These are phyloP conservation scores for Gila robusta DNA, from an alignment of 2,797 vertebrate species.

Conservation along the genomic window DNA sequence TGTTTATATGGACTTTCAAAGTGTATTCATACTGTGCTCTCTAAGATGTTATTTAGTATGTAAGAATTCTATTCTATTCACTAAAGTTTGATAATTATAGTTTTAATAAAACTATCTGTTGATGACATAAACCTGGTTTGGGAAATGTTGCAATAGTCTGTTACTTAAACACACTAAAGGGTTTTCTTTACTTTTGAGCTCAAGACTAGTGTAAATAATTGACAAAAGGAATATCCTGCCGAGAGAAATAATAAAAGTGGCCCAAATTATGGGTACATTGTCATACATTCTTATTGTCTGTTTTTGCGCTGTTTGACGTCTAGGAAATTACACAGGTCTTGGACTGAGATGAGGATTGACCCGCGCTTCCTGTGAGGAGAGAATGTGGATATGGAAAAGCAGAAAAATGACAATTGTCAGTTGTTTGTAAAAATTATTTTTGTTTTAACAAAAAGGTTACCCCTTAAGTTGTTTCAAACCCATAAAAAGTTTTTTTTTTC, in stretches of 20 bases:
- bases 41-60: not conserved
- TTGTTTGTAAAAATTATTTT: not conserved
- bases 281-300: not conserved
- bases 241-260: conserved; percentile 7
- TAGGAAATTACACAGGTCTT: conserved; percentile 80
- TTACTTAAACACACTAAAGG: not conserved
- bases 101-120: not conserved
- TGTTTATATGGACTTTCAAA: not conserved
- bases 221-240: not conserved
- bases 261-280: not conserved
- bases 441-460: not conserved
- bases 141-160: not conserved
- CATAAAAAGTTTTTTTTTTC: not conserved
- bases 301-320: conserved; percentile 11
- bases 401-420: not conserved
- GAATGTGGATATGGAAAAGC: conserved; percentile 18
- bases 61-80: not conserved
- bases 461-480: not conserved
- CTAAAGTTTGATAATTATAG: not conserved
- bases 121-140: not conserved
- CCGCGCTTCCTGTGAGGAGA: conserved; percentile 64
- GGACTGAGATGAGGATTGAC: conserved; percentile 68
- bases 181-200: not conserved
- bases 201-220: not conserved
- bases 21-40: not conserved